These are phyloP conservation scores for Paralichthys olivaceus DNA, from an alignment of 2,113 vertebrate genomes.

Conservation along the genomic window DNA sequence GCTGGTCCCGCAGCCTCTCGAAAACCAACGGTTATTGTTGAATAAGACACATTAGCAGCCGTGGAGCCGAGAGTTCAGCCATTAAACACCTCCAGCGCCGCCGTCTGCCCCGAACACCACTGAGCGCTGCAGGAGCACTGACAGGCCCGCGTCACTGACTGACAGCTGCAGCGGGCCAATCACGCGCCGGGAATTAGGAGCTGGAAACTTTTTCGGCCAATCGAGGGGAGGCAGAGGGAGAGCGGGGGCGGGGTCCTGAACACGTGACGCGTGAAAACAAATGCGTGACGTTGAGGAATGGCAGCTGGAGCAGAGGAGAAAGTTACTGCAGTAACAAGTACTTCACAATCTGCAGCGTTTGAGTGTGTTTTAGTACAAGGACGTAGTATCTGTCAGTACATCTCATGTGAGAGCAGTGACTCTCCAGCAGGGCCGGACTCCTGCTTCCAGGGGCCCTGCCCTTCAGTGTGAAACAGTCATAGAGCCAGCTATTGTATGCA, in stretches of 20 bases:
- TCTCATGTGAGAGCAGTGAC: too few species aligned
- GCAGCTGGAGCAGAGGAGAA: not conserved
- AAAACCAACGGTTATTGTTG: not conserved
- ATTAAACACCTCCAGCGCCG: conserved; percentile 43
- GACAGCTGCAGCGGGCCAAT: conserved; percentile 61
- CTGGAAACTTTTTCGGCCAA: conserved; percentile 70
- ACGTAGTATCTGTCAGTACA: not conserved
- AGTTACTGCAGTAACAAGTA: not conserved
- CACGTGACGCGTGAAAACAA: conserved; percentile 74
- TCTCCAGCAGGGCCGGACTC: too few species aligned
- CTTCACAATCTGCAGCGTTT: not conserved
- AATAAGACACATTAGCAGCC: not conserved
- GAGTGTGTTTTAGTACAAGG: not conserved
- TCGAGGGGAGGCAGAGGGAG: not conserved
- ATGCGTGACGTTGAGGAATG: conserved; percentile 50
- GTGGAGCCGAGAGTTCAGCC: conserved; percentile 36
- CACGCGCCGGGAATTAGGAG: not conserved
- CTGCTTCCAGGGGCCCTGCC: too few species aligned
- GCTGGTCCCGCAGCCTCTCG: not conserved
- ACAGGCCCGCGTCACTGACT: conserved; percentile 55
- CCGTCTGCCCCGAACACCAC: conserved; percentile 15
- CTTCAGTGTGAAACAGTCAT: too few species aligned
- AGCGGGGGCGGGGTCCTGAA: not conserved
- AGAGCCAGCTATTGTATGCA: too few species aligned
- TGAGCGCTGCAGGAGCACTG: conserved; percentile 39